A percentile compares a stretch with the other conserved stretches of the same genome.
Conservation (phyloP, 2,113 vertebrate genomes). For the Strigops habroptila region DNA sequence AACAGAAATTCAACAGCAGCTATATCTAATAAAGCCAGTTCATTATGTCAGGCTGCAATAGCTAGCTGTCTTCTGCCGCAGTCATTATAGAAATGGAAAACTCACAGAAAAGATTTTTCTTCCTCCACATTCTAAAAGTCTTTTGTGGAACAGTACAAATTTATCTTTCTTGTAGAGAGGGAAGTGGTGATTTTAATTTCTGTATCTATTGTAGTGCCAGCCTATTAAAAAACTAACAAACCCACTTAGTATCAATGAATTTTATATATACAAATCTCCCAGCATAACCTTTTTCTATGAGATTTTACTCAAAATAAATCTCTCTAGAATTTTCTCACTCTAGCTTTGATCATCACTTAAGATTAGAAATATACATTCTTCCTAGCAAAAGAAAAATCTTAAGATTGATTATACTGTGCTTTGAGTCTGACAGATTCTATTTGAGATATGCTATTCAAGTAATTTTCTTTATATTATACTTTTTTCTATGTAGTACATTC, state of each 20-base stretch:
- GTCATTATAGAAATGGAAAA: background rate
- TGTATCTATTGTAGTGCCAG: background rate
- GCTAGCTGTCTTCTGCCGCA: fast-evolving
- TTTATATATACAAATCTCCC: background rate
- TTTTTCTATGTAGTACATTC: background rate
- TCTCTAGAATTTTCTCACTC: background rate
- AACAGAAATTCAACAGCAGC: background rate
- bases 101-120: background rate
- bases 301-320: background rate
- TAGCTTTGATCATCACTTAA: background rate
- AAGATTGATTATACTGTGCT: background rate
- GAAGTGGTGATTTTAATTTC: background rate
- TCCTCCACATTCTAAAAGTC: background rate
- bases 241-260: background rate
- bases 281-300: background rate
- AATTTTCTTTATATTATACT: background rate
- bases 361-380: background rate
- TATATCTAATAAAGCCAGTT: background rate
- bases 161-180: background rate
- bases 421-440: background rate
- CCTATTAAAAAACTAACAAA: background rate
- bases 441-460: background rate
- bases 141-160: background rate
- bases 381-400: background rate
- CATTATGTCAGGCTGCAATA: background rate